Evolutionary conservation across 1,140 invertebrate genomes (phyloP).

Genomic region (Condylostylus longicornis): DNA sequence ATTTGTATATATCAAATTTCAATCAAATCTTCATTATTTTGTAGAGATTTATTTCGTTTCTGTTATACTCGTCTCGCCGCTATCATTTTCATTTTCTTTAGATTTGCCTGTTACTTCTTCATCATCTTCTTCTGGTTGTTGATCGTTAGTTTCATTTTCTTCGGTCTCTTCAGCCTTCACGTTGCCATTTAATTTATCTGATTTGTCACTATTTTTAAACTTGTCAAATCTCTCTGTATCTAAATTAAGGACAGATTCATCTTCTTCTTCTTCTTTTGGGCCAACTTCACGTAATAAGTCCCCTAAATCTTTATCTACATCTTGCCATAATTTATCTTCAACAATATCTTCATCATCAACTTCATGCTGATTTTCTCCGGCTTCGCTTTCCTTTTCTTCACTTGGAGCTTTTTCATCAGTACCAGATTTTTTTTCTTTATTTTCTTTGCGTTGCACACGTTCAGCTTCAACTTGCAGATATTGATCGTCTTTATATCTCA

Average conservation of each 20-base stretch:
- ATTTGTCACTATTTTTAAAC: too few species aligned
- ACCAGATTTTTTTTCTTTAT: slow-evolving; percentile 21
- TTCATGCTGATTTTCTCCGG: slow-evolving; percentile 51
- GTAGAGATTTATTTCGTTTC: too few species aligned
- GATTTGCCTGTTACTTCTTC: too few species aligned
- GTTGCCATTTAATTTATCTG: too few species aligned
- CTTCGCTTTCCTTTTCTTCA: slow-evolving; percentile 38
- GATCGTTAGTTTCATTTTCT: too few species aligned
- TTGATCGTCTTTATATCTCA: slow-evolving; percentile 55
- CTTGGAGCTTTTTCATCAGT: slow-evolving; percentile 18
- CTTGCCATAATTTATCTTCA: slow-evolving; percentile 54
- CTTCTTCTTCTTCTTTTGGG: slow-evolving; percentile 49
- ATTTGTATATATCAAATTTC: too few species aligned
- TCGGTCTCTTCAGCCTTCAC: too few species aligned
- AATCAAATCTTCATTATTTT: too few species aligned
- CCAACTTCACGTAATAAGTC: slow-evolving; percentile 50
- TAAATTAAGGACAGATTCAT: slow-evolving; percentile 43
- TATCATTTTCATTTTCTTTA: too few species aligned
- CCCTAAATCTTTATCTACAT: slow-evolving; percentile 58
- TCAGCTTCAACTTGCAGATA: slow-evolving; percentile 50
- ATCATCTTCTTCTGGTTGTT: too few species aligned
- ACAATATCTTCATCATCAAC: slow-evolving; percentile 38
- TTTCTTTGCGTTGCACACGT: slow-evolving; percentile 44
- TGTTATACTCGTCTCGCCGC: too few species aligned
- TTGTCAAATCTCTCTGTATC: slow-evolving; percentile 32